A percentile compares a stretch with the other conserved stretches of the same genome.
phyloP scores from a whole-genome alignment of 2,888 invertebrate species.

The Eudasyphora cyanicolor region DNA sequence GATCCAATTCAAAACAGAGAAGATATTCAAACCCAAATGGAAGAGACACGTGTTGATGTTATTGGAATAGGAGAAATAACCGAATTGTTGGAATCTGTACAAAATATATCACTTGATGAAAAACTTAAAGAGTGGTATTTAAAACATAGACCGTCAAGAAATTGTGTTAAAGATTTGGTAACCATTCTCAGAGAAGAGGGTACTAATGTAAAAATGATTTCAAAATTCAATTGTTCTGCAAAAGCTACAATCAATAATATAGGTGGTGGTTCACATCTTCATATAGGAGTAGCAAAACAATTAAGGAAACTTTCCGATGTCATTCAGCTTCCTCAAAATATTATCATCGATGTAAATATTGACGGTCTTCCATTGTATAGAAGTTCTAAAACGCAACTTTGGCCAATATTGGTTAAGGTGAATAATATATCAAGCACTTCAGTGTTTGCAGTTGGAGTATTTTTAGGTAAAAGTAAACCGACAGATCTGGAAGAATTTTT shows the following conservation, averaged over 20 bases:
- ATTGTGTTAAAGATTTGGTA: constrained; percentile 10
- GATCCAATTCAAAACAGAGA: too few species aligned
- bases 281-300: too few species aligned
- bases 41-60: not conserved
- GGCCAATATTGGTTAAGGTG: not conserved
- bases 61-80: not conserved
- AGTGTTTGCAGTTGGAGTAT: not conserved
- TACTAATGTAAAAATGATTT: not conserved
- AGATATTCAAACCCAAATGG: too few species aligned
- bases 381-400: not conserved
- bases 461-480: not conserved
- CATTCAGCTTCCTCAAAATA: not conserved
- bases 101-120: constrained; percentile 2
- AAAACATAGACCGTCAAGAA: too few species aligned
- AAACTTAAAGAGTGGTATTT: constrained; percentile 24
- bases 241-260: not conserved
- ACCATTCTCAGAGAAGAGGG: constrained; percentile 25
- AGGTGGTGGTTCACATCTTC: too few species aligned
- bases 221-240: not conserved
- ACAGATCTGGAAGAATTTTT: not conserved
- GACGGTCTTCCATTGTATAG: constrained; percentile 26
- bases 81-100: not conserved
- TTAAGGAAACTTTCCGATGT: not conserved
- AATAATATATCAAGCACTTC: not conserved
- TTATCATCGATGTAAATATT: not conserved